Base-by-base conservation (phyloP, 2,797 vertebrate genomes). In the Poliocrania exsul region DNA sequence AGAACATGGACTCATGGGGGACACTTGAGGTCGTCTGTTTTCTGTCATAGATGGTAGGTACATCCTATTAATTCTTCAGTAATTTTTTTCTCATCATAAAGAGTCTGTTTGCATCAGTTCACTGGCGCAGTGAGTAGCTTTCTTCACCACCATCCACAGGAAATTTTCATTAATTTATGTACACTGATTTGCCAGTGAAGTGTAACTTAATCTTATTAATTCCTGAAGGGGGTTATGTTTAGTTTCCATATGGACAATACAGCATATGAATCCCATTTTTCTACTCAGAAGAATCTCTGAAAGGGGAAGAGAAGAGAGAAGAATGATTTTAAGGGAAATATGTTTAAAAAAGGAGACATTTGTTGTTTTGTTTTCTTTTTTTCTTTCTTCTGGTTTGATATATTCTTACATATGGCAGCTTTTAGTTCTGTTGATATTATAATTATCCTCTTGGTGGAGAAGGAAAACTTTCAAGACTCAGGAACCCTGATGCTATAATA, bases 161-260 rank as follows among this genome's bases (percentile, higher is more conserved):
- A 97, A 95, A 95, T 96, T 94, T 93, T 94, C 93, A 97, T 97
- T 97, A 96, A 95, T 93, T 93, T 96, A 93, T 81, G 88, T 89
- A 91, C 90, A 66, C 88, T 92, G 81, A 95, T 94, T 95, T 93
- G 70, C 71, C 79, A 94, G 70, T 96, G 87, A 97, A 95, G 86
- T 96, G 93, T 95, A 97, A 95, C 95, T 96, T 95, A 88, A 87
- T 93, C 75, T 96, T 95, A 96, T 97, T 96, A 95, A 93, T 95
- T 96, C 86, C 88, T 93, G 72, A 93, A 86, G 89, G 38, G 53
- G 23, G 62, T 83, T 93, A 70, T 79, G 83, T 91, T 95, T 92
- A 70, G 73, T 86, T 97, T 96, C 75, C 80, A 69, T 81, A 70
- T 0, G 14, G 90, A 93, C 71, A 93, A 81, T 51, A 54, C 9